Base-by-base conservation (phyloP, 2,113 vertebrate species). In the human region DNA sequence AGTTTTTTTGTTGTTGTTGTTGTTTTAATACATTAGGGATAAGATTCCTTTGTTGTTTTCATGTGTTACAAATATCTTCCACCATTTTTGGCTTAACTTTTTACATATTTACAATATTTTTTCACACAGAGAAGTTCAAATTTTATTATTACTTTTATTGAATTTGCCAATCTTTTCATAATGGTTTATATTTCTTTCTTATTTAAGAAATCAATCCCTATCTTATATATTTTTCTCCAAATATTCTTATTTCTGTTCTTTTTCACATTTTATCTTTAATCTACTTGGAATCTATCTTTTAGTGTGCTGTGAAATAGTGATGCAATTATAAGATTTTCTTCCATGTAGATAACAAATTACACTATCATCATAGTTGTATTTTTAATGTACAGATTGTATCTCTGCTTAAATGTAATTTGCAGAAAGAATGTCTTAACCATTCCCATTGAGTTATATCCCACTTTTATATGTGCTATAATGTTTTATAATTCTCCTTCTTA, bases 161-260 rank as follows among this genome's bases (percentile, higher is more conserved):
- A 88, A 55, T 91, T 40, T 91, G 30, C 75, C 45, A 50, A 10
- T 83, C 12, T 64, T 90, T 95, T 89, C 25, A 8, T 70, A 61
- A 61, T 35, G 23, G 16, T 61, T 72, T 93, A 4, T 72, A 32
- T 14, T 68, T 35, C 66, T 68, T 3, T 68, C 66, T 68, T 35
- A 8, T 68, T 81, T 75, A 87, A 52, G 38, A 90, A 92, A 72
- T 27, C 13, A 13, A 30, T 89, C 23, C 35, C 10, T 43, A 59
- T 48, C 25, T 16, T 57, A 73, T 73, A 43, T 59, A 76, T 75
- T 59, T 66, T 81, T 30, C 80, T 84, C 70, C 68, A 70, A 48
- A 50, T 23, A 66, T 30, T 92, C 14, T 87, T 86, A 64, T 82
- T 48, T 89, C 94, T 96, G 22, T 92, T 93, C 86, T 72, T 61